A percentile compares a stretch with the other conserved stretches of the same genome.
phyloP scores from a whole-genome alignment of 1,140 invertebrate species.

The Drosophila ercepeae region DNA sequence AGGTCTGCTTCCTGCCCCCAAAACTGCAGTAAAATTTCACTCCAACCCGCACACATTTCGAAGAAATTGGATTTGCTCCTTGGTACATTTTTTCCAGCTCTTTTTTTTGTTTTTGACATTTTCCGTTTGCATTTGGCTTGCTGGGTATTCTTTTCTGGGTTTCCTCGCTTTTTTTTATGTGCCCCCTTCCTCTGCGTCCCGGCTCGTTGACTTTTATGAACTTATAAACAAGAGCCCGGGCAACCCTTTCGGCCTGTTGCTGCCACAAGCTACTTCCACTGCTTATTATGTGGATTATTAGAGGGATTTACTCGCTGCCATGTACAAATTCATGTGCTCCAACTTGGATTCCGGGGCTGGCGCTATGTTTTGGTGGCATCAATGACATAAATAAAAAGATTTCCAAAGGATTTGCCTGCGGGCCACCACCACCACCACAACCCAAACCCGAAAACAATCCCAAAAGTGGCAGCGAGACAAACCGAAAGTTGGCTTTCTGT shows the following conservation, averaged over 20 bases:
- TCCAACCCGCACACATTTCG: slow-evolving; percentile 16
- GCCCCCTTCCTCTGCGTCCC: neutral
- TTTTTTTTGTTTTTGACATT: slow-evolving; percentile 23
- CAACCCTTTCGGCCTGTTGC: slow-evolving; percentile 78
- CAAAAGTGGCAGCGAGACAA: slow-evolving; percentile 26
- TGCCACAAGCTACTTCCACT: slow-evolving; percentile 55
- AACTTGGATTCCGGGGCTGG: slow-evolving; percentile 18
- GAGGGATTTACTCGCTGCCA: slow-evolving; percentile 78
- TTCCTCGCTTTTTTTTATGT: slow-evolving; percentile 46
- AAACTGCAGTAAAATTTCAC: slow-evolving; percentile 61
- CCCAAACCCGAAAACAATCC: slow-evolving; percentile 11
- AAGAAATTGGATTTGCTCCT: slow-evolving; percentile 77
- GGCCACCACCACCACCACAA: slow-evolving; percentile 28
- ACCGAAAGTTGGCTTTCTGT: slow-evolving; percentile 52
- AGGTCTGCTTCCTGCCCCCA: slow-evolving; percentile 1
- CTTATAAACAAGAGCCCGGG: slow-evolving; percentile 78
- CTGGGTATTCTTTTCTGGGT: slow-evolving; percentile 11
- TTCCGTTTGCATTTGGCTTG: slow-evolving; percentile 27
- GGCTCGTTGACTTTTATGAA: slow-evolving; percentile 83
- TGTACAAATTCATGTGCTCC: slow-evolving; percentile 66
- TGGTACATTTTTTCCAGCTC: slow-evolving; percentile 21
- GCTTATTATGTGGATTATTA: slow-evolving; percentile 83
- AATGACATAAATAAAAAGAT: slow-evolving; percentile 83
- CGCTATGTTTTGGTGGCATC: slow-evolving; percentile 50
- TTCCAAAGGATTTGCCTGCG: slow-evolving; percentile 78